A percentile compares a stretch with the other conserved stretches of the same genome.
Conservation (phyloP, 2,888 invertebrate genomes). For the Deilephila porcellus region DNA sequence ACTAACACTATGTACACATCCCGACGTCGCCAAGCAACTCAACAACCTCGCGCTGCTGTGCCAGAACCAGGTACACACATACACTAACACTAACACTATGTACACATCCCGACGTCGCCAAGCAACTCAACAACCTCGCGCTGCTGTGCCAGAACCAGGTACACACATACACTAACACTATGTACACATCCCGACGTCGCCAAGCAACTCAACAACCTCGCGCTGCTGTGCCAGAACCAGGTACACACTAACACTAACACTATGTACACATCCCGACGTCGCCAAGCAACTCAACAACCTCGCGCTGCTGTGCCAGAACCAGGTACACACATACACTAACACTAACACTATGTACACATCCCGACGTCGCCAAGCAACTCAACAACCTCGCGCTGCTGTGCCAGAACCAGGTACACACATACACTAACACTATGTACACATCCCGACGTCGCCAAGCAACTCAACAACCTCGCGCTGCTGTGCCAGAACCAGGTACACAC, state of each 20-base stretch:
- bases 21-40: constrained; percentile 99
- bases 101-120: constrained; percentile 98
- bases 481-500: constrained; percentile 95
- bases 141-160: constrained; percentile 98
- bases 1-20: constrained; percentile 88
- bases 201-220: constrained; percentile 99
- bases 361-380: constrained; percentile 99
- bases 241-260: constrained; percentile 59
- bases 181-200: constrained; percentile 98
- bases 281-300: constrained; percentile 99
- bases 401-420: constrained; percentile 92
- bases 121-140: constrained; percentile 99
- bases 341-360: constrained; percentile 84
- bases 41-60: constrained; percentile 99
- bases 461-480: constrained; percentile 98
- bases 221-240: constrained; percentile 98
- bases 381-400: constrained; percentile 99
- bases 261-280: constrained; percentile 96
- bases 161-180: constrained; percentile 25
- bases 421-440: constrained; percentile 75
- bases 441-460: constrained; percentile 99
- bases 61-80: constrained; percentile 92
- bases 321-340: constrained; percentile 79
- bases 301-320: constrained; percentile 98
- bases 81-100: background rate